These are phyloP conservation scores for Chrysina gloriosa DNA, from an alignment of 2,888 invertebrate species.

Conservation along the genomic window DNA sequence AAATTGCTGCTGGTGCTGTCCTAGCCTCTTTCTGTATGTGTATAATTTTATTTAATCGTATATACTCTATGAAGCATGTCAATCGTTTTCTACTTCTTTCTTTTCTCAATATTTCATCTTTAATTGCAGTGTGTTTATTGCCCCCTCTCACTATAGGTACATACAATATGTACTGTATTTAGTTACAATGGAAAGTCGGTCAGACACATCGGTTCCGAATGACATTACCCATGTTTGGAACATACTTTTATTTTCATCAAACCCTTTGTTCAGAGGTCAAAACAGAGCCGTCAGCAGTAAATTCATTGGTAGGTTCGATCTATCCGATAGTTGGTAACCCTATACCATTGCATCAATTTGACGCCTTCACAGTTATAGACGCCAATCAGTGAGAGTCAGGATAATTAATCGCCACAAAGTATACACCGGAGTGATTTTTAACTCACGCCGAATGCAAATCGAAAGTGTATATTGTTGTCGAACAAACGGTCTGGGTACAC, in stretches of 20 bases:
- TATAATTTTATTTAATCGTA: no score
- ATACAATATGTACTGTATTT: no score
- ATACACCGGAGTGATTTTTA: slow-evolving; percentile 14
- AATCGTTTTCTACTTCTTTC: no score
- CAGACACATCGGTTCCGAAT: background rate
- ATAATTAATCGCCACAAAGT: slow-evolving; percentile 33
- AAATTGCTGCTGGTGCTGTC: no score
- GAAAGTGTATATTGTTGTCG: slow-evolving; percentile 18
- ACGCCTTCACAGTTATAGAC: slow-evolving; percentile 40
- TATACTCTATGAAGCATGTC: no score
- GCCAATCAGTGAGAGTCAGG: slow-evolving; percentile 35
- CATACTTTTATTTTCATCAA: slow-evolving; percentile 23
- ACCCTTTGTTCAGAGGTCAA: slow-evolving; percentile 30
- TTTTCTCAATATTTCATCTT: no score
- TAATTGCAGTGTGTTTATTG: no score
- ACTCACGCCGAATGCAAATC: slow-evolving; percentile 18
- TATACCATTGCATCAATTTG: slow-evolving; percentile 38
- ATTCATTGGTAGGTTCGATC: slow-evolving; percentile 29
- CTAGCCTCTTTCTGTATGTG: no score
- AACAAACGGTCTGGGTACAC: slow-evolving; percentile 4
- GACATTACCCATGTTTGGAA: slow-evolving; percentile 15
- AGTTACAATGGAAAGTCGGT: background rate
- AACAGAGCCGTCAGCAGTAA: slow-evolving; percentile 33
- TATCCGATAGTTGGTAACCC: slow-evolving; percentile 37
- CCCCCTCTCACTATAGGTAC: no score